These are phyloP conservation scores for Falco concolor DNA, from an alignment of 2,797 vertebrate species.

Conservation along the genomic window DNA sequence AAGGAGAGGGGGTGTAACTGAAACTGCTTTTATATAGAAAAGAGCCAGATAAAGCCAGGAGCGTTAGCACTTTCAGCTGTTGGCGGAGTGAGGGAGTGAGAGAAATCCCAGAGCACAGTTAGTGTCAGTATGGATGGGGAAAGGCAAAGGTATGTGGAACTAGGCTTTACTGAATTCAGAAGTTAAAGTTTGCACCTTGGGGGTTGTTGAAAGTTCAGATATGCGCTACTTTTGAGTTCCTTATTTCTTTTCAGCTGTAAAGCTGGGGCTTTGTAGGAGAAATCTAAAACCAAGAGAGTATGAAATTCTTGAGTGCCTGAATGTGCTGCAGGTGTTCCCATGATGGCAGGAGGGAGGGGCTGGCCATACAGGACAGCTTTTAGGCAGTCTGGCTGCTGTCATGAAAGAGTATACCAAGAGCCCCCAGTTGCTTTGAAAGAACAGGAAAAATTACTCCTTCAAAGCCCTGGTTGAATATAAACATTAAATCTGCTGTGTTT, in stretches of 20 bases:
- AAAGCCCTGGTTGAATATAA: not conserved
- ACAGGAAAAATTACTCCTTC: not conserved
- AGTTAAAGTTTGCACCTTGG: not conserved
- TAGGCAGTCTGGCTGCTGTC: not conserved
- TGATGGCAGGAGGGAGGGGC: not conserved
- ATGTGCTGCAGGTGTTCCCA: not conserved
- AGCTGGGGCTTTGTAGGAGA: not conserved
- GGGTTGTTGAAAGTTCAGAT: not conserved
- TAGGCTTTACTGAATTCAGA: not conserved
- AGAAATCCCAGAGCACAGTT: not conserved
- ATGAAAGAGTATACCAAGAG: not conserved
- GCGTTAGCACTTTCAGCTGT: not conserved
- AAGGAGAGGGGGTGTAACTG: not conserved
- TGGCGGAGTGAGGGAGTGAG: not conserved
- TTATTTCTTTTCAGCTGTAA: not conserved
- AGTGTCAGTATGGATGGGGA: no score
- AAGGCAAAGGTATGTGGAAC: not conserved
- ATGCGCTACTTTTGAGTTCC: not conserved
- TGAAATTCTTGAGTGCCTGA: not conserved
- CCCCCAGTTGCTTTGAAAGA: not conserved
- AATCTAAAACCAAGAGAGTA: not conserved
- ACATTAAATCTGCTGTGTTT: not conserved
- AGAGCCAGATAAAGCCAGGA: not conserved
- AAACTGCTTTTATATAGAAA: not conserved
- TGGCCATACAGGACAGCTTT: not conserved